Conservation (phyloP, 2,797 vertebrate genomes). For the Melanotaenia maccullochi region DNA sequence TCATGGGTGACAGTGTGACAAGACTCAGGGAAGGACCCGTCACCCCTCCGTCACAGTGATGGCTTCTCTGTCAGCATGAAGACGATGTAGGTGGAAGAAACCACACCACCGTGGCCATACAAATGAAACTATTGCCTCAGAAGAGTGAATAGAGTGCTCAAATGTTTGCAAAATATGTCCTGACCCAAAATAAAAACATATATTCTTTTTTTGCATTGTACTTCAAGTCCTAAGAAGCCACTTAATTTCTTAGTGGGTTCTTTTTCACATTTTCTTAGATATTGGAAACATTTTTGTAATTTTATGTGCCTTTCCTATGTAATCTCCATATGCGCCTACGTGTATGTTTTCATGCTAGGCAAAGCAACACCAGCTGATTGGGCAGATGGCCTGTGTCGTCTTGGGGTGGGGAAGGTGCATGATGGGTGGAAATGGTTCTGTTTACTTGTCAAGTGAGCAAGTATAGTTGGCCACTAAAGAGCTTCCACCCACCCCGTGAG, state of each 20-base stretch:
- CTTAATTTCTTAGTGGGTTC: no score
- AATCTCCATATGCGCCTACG: background rate
- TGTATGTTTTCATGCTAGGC: constrained; percentile 50
- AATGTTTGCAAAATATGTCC: constrained; percentile 11
- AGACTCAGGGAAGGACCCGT: constrained; percentile 51
- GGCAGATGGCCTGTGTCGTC: constrained; percentile 90
- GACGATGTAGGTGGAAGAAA: constrained; percentile 39
- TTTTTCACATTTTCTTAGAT: no score
- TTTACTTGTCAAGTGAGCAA: constrained; percentile 91
- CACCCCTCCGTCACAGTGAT: constrained; percentile 59
- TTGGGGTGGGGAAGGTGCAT: constrained; percentile 80
- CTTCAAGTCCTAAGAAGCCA: no score
- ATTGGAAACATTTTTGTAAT: background rate
- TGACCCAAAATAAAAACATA: no score
- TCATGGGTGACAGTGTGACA: constrained; percentile 71
- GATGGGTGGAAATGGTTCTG: constrained; percentile 88
- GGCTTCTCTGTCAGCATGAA: constrained; percentile 52
- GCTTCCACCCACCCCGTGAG: constrained; percentile 46
- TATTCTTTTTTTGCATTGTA: no score
- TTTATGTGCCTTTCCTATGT: background rate
- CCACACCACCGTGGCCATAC: constrained; percentile 26
- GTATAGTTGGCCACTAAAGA: constrained; percentile 83
- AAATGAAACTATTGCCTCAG: constrained; percentile 48
- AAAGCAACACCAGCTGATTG: constrained; percentile 84
- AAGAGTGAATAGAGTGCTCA: constrained; percentile 13